phyloP scores from a whole-genome alignment of 2,113 vertebrate genomes.

The Anoplopoma fimbria region DNA sequence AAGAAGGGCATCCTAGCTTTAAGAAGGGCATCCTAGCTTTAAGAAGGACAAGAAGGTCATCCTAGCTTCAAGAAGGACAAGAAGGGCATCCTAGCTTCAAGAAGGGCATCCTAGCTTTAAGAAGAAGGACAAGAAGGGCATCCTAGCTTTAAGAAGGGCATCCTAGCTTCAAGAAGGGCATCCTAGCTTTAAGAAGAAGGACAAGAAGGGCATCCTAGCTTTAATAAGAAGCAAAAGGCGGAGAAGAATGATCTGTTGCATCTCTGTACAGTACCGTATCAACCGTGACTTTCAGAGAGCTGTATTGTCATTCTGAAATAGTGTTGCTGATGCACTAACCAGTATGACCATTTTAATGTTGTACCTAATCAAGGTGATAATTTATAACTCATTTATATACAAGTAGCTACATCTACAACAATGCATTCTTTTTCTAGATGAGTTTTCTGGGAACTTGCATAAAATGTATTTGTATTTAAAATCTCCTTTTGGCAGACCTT shows the following conservation, averaged over 20 bases:
- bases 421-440: not conserved
- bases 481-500: not conserved
- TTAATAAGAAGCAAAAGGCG: not conserved
- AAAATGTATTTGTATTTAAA: not conserved
- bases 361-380: not conserved
- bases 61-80: not conserved
- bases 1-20: not conserved
- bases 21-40: no score
- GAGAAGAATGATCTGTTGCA: no score
- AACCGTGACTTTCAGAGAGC: not conserved
- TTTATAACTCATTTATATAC: not conserved
- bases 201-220: not conserved
- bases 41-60: fast-evolving
- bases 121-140: no score
- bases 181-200: no score
- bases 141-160: no score
- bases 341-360: not conserved
- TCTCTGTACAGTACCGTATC: not conserved
- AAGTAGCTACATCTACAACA: not conserved
- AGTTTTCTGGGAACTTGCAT: not conserved
- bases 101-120: not conserved
- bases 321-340: not conserved
- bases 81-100: no score
- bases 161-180: fast-evolving
- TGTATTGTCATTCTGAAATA: not conserved